Percentiles rank a stretch among this genome's conserved stretches.
Conservation (phyloP, 2,888 invertebrate genomes). For the Cheilosia vulpina region DNA sequence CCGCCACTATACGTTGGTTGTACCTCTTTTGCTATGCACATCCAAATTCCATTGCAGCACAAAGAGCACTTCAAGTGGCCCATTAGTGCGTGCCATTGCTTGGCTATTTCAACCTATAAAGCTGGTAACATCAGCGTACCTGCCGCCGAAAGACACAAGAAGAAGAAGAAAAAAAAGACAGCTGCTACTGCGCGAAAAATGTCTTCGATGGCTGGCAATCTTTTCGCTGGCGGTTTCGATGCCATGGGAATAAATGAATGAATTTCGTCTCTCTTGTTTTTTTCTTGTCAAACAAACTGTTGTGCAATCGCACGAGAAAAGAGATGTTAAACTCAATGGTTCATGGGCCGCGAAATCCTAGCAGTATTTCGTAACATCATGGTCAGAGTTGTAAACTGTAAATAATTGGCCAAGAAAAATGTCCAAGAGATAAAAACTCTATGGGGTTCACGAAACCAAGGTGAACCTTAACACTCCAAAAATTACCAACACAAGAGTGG, state of each 20-base stretch:
- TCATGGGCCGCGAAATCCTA: conserved; percentile 44
- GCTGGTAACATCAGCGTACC: conserved; percentile 14
- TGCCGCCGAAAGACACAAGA: conserved; percentile 13
- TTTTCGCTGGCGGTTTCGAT: conserved; percentile 29
- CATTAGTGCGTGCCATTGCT: conserved; percentile 68
- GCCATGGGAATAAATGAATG: conserved; percentile 70
- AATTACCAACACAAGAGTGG: not conserved
- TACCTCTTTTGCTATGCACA: not conserved
- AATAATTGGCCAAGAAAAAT: conserved; percentile 26
- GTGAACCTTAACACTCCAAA: conserved; percentile 29
- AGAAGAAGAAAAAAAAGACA: not conserved
- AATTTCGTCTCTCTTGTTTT: conserved; percentile 41
- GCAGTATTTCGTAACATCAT: conserved; percentile 21
- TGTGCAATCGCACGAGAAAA: conserved; percentile 44
- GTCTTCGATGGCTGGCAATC: conserved; percentile 32
- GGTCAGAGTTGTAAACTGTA: conserved; percentile 16
- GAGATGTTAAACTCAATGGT: conserved; percentile 51
- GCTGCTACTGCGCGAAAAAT: conserved; percentile 39
- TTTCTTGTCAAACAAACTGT: conserved; percentile 30
- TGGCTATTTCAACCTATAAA: conserved; percentile 37
- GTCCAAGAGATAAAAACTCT: conserved; percentile 9
- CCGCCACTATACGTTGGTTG: not conserved
- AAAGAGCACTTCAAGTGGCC: conserved; percentile 54
- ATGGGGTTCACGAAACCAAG: conserved; percentile 39
- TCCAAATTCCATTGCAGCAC: conserved; percentile 52